phyloP scores from a whole-genome alignment of 2,888 invertebrate genomes.

The Tholera decimalis region DNA sequence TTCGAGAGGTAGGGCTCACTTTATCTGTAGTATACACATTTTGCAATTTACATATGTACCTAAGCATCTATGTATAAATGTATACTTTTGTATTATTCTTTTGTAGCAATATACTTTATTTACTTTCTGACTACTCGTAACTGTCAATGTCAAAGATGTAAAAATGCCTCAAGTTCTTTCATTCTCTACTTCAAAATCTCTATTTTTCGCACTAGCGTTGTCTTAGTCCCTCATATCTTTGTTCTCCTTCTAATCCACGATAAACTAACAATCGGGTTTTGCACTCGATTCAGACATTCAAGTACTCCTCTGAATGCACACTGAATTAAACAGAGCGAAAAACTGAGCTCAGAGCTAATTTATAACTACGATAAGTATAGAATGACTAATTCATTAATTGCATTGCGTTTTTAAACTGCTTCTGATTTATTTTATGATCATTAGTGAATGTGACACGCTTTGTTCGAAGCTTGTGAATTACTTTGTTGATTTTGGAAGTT shows the following conservation, averaged over 20 bases:
- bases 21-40: no score
- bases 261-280: not conserved
- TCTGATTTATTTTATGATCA: constrained; percentile 6
- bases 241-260: constrained; percentile 4
- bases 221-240: not conserved
- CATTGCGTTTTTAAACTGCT: constrained; percentile 13
- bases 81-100: no score
- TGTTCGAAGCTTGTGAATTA: not conserved
- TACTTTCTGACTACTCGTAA: no score
- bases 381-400: constrained; percentile 29
- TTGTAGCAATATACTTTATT: no score
- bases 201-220: no score
- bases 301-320: constrained; percentile 25
- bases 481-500: no score
- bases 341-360: constrained; percentile 30
- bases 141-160: no score
- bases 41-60: no score
- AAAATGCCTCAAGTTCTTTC: no score
- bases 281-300: constrained; percentile 26
- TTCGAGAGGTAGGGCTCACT: no score
- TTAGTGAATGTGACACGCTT: not conserved
- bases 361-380: constrained; percentile 20
- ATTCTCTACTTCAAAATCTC: no score
- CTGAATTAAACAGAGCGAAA: constrained; percentile 58
- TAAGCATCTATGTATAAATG: no score